Conservation (phyloP, 1,140 invertebrate species). For the Drosophila sp. region DNA sequence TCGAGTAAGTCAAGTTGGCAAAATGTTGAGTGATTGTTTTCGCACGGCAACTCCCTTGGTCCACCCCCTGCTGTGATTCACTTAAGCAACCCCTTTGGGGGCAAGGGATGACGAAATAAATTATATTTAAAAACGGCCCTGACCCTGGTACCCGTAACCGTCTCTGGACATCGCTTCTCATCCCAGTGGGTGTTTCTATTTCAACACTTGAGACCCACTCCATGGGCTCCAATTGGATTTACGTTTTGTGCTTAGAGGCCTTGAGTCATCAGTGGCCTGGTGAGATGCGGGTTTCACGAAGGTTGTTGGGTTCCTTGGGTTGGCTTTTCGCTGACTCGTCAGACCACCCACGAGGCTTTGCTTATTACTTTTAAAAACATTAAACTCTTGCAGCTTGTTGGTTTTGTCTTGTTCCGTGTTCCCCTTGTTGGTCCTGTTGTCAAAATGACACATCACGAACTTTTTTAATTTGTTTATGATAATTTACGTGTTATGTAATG, state of each 20-base stretch:
- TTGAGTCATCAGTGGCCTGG: conserved; percentile 35
- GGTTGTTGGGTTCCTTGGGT: conserved; percentile 19
- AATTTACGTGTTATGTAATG: conserved; percentile 72
- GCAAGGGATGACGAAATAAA: conserved; percentile 63
- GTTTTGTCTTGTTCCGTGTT: not conserved
- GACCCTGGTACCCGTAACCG: conserved; percentile 33
- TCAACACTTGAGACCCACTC: conserved; percentile 56
- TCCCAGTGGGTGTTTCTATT: conserved; percentile 68
- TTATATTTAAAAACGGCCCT: conserved; percentile 77
- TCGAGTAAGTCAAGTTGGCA: conserved; percentile 74
- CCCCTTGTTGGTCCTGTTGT: conserved; percentile 30
- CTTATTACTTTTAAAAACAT: conserved; percentile 73
- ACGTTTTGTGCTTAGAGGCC: conserved; percentile 50
- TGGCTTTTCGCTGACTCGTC: conserved; percentile 26
- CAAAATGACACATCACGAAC: conserved; percentile 80
- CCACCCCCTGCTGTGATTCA: conserved; percentile 62
- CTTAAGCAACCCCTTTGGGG: conserved; percentile 70
- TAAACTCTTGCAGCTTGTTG: conserved; percentile 51
- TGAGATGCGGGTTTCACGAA: conserved; percentile 7
- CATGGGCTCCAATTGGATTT: conserved; percentile 73
- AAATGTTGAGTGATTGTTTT: conserved; percentile 82
- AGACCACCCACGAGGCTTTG: conserved; percentile 73
- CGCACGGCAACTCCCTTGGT: conserved; percentile 48
- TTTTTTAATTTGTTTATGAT: conserved; percentile 84
- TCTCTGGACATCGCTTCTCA: conserved; percentile 21